Conservation (phyloP, 2,797 vertebrate genomes). For the Danionella dracula region DNA sequence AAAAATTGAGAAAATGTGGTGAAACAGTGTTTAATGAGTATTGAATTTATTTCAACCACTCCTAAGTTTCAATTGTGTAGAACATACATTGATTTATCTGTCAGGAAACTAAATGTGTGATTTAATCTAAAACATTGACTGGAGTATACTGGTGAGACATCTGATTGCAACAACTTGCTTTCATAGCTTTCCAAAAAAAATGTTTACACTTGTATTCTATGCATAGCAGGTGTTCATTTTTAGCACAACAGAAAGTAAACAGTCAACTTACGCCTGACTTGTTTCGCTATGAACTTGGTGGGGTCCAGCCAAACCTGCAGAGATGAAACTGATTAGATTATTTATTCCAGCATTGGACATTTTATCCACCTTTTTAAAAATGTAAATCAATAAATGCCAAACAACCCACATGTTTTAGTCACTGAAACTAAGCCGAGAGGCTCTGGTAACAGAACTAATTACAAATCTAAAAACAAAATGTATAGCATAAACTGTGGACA, state of each 20-base stretch:
- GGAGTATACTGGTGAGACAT: no score
- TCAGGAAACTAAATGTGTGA: no score
- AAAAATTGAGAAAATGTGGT: no score
- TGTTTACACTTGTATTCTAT: neutral
- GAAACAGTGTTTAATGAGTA: no score
- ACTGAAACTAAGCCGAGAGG: no score
- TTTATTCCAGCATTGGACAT: slow-evolving; percentile 5
- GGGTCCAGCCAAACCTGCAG: slow-evolving; percentile 93
- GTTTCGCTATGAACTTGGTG: slow-evolving; percentile 83
- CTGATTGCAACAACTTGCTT: no score
- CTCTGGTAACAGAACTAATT: no score
- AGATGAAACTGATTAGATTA: slow-evolving; percentile 49
- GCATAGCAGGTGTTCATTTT: neutral
- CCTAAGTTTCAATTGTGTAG: no score
- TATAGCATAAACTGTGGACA: slow-evolving; percentile 1
- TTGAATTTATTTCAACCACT: no score
- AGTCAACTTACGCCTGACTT: slow-evolving; percentile 86
- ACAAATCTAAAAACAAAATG: neutral
- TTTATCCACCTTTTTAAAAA: neutral
- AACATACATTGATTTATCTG: no score
- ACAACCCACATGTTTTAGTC: neutral
- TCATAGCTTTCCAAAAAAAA: no score
- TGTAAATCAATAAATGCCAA: slow-evolving; percentile 4
- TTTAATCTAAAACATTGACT: no score
- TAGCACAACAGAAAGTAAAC: neutral